These are phyloP conservation scores for Petrocephalus microphthalmus DNA, from an alignment of 2,113 vertebrate genomes.

Conservation along the genomic window DNA sequence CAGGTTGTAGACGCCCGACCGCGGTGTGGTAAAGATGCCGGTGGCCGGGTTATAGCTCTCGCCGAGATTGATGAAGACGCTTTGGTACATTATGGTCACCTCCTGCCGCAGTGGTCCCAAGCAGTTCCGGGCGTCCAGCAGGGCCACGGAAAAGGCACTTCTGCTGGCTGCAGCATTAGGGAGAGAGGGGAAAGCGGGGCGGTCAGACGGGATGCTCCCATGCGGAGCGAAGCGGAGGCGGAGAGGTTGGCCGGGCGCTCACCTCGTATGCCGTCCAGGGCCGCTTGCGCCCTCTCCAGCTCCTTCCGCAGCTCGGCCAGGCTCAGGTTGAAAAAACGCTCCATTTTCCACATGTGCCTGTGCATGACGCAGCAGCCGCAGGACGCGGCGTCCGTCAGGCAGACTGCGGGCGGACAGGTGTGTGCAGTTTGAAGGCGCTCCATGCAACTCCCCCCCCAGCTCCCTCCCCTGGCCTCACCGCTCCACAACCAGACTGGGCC, in stretches of 20 bases:
- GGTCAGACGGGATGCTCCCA: background rate
- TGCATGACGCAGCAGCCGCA: conserved; percentile 64
- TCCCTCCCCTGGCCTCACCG: background rate
- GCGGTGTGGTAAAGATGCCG: conserved; percentile 49
- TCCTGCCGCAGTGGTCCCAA: conserved; percentile 28
- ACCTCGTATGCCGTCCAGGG: conserved; percentile 50
- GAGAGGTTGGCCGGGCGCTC: conserved; percentile 15
- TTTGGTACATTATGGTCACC: conserved; percentile 31
- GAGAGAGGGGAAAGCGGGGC: background rate
- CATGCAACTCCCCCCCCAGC: background rate
- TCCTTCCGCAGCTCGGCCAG: conserved; percentile 37
- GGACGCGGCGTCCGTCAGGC: conserved; percentile 41
- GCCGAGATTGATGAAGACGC: conserved; percentile 54
- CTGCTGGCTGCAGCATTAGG: conserved; percentile 45
- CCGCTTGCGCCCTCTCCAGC: conserved; percentile 28
- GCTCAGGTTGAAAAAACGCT: conserved; percentile 48
- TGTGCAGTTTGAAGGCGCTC: background rate
- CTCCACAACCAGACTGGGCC: background rate
- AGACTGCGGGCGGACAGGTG: conserved; percentile 37
- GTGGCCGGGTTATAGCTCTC: conserved; percentile 32
- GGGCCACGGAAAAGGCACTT: conserved; percentile 58
- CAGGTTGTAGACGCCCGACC: conserved; percentile 56
- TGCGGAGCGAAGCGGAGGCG: too few relatives aligned
- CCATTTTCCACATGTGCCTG: conserved; percentile 46
- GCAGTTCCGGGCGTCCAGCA: conserved; percentile 31